A percentile compares a stretch with the other conserved stretches of the same genome.
phyloP scores from a whole-genome alignment of 2,797 vertebrate genomes.

The Melanotaenia maccullochi region DNA sequence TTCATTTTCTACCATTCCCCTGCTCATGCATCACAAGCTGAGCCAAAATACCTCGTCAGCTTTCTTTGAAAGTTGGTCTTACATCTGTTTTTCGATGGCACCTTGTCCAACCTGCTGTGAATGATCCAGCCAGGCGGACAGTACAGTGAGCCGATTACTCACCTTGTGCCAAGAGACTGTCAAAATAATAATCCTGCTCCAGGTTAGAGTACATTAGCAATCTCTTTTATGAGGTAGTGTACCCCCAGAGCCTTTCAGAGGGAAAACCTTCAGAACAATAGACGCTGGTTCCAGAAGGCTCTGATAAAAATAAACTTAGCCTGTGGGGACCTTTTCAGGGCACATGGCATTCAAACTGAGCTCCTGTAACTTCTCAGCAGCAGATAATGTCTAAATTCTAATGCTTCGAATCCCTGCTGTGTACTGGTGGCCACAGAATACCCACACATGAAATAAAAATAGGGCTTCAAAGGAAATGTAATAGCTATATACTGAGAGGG shows the following conservation, averaged over 20 bases:
- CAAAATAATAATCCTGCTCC: constrained; percentile 63
- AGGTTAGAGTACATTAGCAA: constrained; percentile 71
- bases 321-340: constrained; percentile 66
- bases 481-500: constrained; percentile 47
- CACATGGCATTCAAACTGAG: constrained; percentile 45
- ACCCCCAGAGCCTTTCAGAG: constrained; percentile 49
- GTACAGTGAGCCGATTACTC: constrained; percentile 29
- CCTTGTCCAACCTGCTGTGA: constrained; percentile 59
- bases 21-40: constrained; percentile 40
- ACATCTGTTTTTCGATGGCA: constrained; percentile 63
- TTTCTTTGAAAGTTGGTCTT: constrained; percentile 58
- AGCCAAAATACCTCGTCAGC: constrained; percentile 61
- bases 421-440: constrained; percentile 55
- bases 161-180: constrained; percentile 56
- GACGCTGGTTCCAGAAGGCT: constrained; percentile 60
- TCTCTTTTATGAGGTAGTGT: constrained; percentile 67
- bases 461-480: constrained; percentile 65
- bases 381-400: constrained; percentile 64
- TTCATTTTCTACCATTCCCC: constrained; percentile 33
- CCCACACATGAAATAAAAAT: constrained; percentile 60
- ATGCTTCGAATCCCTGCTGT: constrained; percentile 51
- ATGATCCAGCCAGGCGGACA: constrained; percentile 30
- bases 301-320: constrained; percentile 60
- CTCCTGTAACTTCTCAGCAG: constrained; percentile 62
- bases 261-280: constrained; percentile 60